These are phyloP conservation scores for Charaxes varanes DNA, from an alignment of 1,140 invertebrate genomes.

Conservation along the genomic window DNA sequence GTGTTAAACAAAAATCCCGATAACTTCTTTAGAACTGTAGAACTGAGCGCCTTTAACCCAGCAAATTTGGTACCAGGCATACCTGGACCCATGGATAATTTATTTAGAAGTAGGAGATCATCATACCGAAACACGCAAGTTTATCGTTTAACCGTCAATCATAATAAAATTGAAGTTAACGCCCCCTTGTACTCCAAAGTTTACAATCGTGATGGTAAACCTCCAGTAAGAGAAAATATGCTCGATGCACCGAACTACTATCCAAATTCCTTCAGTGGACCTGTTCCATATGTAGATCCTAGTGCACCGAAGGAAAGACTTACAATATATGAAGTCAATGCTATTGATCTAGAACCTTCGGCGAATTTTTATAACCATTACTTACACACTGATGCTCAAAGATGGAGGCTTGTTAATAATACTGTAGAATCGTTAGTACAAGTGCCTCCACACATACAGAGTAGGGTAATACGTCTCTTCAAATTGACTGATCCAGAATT, in stretches of 20 bases:
- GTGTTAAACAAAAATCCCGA: constrained; percentile 86
- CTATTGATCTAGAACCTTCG: constrained; percentile 39
- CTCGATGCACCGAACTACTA: constrained; percentile 92
- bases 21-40: constrained; percentile 90
- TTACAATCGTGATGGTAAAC: constrained; percentile 86
- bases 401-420: constrained; percentile 35
- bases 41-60: constrained; percentile 90
- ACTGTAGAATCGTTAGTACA: constrained; percentile 17
- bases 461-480: constrained; percentile 24
- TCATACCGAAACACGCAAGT: constrained; percentile 91
- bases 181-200: constrained; percentile 80
- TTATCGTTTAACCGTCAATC: constrained; percentile 89
- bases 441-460: constrained; percentile 19
- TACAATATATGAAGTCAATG: constrained; percentile 27
- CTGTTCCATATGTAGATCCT: constrained; percentile 59
- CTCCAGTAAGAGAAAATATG: constrained; percentile 50
- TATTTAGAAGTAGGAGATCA: constrained; percentile 89
- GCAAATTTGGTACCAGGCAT: constrained; percentile 91
- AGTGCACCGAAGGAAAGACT: constrained; percentile 24
- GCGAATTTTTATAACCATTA: constrained; percentile 38
- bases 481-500: constrained; percentile 28
- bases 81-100: constrained; percentile 87
- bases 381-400: constrained; percentile 24
- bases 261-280: constrained; percentile 93
- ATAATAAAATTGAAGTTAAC: constrained; percentile 92